Percentiles rank a stretch among this genome's conserved stretches.
Evolutionary conservation across 2,113 vertebrate species (phyloP).

Genomic region (Argyrosomus japonicus): DNA sequence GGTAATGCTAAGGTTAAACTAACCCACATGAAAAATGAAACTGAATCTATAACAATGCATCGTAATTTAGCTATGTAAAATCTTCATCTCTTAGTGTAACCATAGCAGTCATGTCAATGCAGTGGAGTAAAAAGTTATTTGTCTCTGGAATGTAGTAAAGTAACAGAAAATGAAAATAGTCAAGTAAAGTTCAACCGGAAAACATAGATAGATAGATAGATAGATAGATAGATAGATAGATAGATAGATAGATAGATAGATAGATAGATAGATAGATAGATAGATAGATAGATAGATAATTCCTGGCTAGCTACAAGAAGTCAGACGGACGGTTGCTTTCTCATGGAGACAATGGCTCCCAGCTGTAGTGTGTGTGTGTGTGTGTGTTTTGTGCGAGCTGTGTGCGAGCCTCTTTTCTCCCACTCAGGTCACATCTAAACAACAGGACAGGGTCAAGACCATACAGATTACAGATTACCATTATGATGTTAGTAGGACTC

Average conservation of each 20-base stretch:
- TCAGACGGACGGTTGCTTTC: slow-evolving; percentile 31
- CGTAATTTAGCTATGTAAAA: no score
- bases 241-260: slow-evolving; percentile 38
- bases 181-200: no score
- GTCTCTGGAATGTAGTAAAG: no score
- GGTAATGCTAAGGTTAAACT: no score
- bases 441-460: slow-evolving; percentile 75
- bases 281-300: slow-evolving; percentile 2
- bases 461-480: slow-evolving; percentile 73
- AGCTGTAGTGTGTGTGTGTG: slow-evolving; percentile 61
- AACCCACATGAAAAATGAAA: no score
- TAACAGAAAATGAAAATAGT: no score
- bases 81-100: no score
- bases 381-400: slow-evolving; percentile 16
- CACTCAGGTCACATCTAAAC: slow-evolving; percentile 81
- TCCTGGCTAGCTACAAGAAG: not conserved
- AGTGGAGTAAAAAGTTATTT: no score
- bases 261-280: slow-evolving; percentile 26
- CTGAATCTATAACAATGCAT: no score
- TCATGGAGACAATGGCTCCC: slow-evolving; percentile 70
- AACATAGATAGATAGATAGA: slow-evolving; percentile 28
- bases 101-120: no score
- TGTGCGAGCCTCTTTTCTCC: slow-evolving; percentile 69
- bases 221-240: slow-evolving; percentile 33
- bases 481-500: slow-evolving; percentile 76